phyloP scores from a whole-genome alignment of 2,888 invertebrate genomes.

The Heteromyza rotundicornis region DNA sequence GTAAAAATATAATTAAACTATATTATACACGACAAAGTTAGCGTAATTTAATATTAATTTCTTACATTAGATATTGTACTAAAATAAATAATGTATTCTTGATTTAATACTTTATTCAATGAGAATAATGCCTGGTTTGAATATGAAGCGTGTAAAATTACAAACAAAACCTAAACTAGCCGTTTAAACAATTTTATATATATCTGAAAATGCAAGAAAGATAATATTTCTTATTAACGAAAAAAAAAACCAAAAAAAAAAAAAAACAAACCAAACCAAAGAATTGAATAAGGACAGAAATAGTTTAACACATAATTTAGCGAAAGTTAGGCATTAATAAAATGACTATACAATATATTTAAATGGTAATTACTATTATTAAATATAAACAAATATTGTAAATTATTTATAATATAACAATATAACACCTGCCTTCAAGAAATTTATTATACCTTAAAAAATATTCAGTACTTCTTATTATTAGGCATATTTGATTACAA shows the following conservation, averaged over 20 bases:
- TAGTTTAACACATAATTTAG: conserved; percentile 25
- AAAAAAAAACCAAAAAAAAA: conserved; percentile 26
- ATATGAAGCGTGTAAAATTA: conserved; percentile 16
- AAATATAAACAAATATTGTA: conserved; percentile 41
- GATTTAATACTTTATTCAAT: conserved; percentile 24
- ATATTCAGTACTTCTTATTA: conserved; percentile 47
- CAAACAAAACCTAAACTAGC: conserved; percentile 41
- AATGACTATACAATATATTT: conserved; percentile 26
- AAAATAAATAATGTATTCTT: conserved; percentile 25
- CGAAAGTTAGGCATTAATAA: conserved; percentile 22
- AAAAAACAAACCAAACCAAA: conserved; percentile 17
- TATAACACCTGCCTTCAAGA: conserved; percentile 59
- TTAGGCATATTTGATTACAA: conserved; percentile 3
- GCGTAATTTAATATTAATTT: conserved; percentile 30
- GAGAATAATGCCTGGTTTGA: conserved; percentile 21
- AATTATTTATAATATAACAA: conserved; percentile 54
- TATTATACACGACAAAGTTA: conserved; percentile 26
- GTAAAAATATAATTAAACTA: conserved; percentile 19
- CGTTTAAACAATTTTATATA: conserved; percentile 41
- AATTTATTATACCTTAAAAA: conserved; percentile 52
- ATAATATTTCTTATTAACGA: conserved; percentile 37
- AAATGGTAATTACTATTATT: conserved; percentile 7
- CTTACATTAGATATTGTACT: conserved; percentile 37
- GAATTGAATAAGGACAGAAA: conserved; percentile 5
- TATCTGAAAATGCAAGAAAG: conserved; percentile 32